Evolutionary conservation across 2,888 invertebrate species (phyloP), one percentile per base, ranked within the genome.

Genomic region (Lysandra coridon): DNA sequence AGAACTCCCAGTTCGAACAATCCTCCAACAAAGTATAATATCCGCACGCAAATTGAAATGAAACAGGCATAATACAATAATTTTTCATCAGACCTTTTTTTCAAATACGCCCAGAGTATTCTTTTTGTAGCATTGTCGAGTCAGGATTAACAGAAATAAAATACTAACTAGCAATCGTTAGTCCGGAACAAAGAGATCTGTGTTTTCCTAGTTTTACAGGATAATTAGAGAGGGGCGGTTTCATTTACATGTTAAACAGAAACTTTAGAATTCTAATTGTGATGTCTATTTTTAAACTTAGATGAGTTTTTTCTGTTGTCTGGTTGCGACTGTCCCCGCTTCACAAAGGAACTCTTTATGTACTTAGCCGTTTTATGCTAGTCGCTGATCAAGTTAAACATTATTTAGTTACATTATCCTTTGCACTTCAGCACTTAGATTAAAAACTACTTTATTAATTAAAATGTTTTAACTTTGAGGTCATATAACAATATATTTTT

Each of bases 171-270:
- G 76, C 76, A 57, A 76, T 76, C 53, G 76, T 57, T 23, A 76
- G 49, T 33, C 57, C 5, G 17, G 76, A 53, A 79, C 79, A 76
- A 79, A 79, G 75, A 75, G 62, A 64, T 79, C 75, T 73, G 74
- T 79, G 57, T 79, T 79, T 62, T 79, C 74, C 75, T 74, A 79
- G 74, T 79, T 74, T 75, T 75, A 79, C 79, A 75, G 30, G 79
- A 75, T 79, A 79, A 79, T 79, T 79, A 79, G 74, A 75, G 75
- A 79, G 75, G 40, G 79, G 73, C 62, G 74, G 79, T 79, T 79
- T 75, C 64, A 64, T 79, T 79, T 79, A 74, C 79, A 60, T 49
- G 44, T 75, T 74, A 75, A 75, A 79, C 75, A 75, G 79, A 60
- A 79, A 79, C 75, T 74, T 79, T 79, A 60, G 40, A 79, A 75